Conservation (phyloP, 2,797 vertebrate species). For the Vireo griseus region DNA sequence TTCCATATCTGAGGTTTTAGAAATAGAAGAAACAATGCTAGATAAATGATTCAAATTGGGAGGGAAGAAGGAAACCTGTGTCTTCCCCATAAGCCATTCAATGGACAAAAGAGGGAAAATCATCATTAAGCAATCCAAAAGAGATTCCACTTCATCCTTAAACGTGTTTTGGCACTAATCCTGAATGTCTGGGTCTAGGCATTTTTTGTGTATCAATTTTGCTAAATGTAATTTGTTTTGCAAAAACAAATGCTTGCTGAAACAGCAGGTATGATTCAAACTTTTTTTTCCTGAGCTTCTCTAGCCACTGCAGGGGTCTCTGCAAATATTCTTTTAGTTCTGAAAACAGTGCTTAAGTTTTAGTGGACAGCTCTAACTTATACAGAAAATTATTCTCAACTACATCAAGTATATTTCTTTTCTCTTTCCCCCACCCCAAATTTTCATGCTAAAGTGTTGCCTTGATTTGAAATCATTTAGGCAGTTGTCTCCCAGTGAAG, state of each 20-base stretch:
- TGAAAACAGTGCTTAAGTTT: neutral
- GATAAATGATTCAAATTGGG: neutral
- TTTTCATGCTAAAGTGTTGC: neutral
- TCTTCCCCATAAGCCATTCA: neutral
- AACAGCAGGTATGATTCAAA: neutral
- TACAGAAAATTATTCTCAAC: neutral
- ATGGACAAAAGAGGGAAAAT: neutral
- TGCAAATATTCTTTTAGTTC: neutral
- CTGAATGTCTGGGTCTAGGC: neutral
- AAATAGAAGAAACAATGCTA: neutral
- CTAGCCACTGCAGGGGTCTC: neutral
- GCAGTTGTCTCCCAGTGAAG: neutral
- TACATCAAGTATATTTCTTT: neutral
- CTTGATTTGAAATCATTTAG: neutral
- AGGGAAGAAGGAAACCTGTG: neutral
- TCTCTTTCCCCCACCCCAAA: neutral
- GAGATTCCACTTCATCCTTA: neutral
- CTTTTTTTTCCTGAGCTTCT: neutral
- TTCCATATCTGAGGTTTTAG: neutral
- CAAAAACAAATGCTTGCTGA: neutral
- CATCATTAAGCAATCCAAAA: neutral
- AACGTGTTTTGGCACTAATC: neutral
- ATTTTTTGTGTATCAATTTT: neutral
- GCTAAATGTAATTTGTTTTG: neutral
- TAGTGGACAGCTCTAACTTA: neutral